Conservation (phyloP, 2,797 vertebrate genomes). For the Acanthurus lineatus region DNA sequence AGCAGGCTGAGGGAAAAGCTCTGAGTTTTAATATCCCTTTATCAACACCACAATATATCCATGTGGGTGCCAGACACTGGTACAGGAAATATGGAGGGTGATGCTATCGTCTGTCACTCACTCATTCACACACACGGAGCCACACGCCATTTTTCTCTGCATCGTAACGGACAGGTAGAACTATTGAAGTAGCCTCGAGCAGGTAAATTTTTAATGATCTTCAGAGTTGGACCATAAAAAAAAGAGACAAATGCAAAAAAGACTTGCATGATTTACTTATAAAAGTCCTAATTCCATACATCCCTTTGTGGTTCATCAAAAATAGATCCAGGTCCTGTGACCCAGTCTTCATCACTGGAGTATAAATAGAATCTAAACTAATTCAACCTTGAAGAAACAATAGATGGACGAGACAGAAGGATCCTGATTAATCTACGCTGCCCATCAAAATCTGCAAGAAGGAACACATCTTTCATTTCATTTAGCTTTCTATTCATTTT, state of each 20-base stretch:
- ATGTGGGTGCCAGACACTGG: conserved; percentile 61
- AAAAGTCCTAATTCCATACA: not conserved
- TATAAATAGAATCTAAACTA: conserved; percentile 46
- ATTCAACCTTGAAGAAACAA: conserved; percentile 52
- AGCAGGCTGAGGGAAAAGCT: conserved; percentile 47
- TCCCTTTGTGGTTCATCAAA: conserved; percentile 24
- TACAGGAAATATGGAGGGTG: conserved; percentile 73
- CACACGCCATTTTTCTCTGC: conserved; percentile 5
- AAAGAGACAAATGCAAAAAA: not conserved
- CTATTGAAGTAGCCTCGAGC: not conserved
- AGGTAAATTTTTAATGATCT: not conserved
- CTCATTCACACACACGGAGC: conserved; percentile 15
- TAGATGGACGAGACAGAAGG: conserved; percentile 1
- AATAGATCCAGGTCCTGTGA: conserved; percentile 21
- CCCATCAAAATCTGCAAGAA: conserved; percentile 38
- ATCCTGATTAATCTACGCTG: conserved; percentile 52
- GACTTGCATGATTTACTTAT: too few relatives aligned
- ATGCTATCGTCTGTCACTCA: conserved; percentile 71
- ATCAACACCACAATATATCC: conserved; percentile 67
- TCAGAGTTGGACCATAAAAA: not conserved
- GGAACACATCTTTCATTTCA: conserved; percentile 8
- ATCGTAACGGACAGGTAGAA: conserved; percentile 20
- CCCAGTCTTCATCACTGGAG: conserved; percentile 29
- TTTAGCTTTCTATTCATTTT: conserved; percentile 3
- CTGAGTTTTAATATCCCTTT: conserved; percentile 80